Percentiles rank a stretch among this genome's conserved stretches.
Conservation (phyloP, 2,888 invertebrate species). For the Aleiodes leptofemur region DNA sequence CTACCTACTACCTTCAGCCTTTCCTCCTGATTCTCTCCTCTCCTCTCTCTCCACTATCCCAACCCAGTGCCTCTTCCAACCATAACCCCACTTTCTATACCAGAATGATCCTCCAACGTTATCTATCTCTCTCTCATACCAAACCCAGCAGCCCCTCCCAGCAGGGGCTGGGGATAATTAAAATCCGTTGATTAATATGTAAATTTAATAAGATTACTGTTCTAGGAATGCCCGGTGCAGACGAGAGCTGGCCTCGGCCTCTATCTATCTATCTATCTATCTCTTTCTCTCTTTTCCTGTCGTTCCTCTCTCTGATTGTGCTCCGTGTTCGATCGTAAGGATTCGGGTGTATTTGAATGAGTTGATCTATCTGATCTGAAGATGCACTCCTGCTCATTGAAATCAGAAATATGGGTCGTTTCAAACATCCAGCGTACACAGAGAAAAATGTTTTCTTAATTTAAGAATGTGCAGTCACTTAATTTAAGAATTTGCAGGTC, state of each 20-base stretch:
- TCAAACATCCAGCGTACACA: too few species aligned
- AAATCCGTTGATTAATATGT: constrained; percentile 99
- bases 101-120: constrained; percentile 57
- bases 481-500: too few species aligned
- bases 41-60: constrained; percentile 46
- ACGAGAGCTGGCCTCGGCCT: constrained; percentile 63
- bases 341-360: constrained; percentile 1
- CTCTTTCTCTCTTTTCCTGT: constrained; percentile 29
- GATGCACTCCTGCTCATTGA: constrained; percentile 15
- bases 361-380: constrained; percentile 1
- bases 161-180: constrained; percentile 89
- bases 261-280: constrained; percentile 31
- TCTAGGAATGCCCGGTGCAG: constrained; percentile 84
- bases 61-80: constrained; percentile 57
- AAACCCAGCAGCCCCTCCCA: constrained; percentile 58
- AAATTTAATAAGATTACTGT: constrained; percentile 99
- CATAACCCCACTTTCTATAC: constrained; percentile 58
- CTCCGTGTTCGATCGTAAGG: constrained; percentile 9
- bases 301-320: not conserved
- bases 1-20: constrained; percentile 44
- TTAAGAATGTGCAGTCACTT: too few species aligned
- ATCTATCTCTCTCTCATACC: constrained; percentile 51
- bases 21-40: constrained; percentile 54
- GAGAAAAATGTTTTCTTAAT: too few species aligned
- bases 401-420: not conserved